Evolutionary conservation across 2,888 invertebrate species (phyloP).

Genomic region (Hypena proboscidalis): DNA sequence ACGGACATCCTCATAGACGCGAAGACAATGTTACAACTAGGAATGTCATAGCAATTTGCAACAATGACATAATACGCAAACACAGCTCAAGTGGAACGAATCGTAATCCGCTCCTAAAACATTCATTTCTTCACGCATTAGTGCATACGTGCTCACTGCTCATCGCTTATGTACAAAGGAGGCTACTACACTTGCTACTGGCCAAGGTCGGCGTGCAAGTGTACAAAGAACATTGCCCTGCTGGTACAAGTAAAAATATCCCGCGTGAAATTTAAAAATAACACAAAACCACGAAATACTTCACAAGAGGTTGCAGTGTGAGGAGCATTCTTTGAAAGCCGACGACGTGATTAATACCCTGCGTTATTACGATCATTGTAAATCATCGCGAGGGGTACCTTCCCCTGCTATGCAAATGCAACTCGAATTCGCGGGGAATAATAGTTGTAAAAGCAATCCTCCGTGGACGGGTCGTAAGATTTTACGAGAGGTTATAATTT

Average conservation of each 20-base stretch:
- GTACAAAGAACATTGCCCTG: slow-evolving; percentile 58
- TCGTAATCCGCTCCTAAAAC: slow-evolving; percentile 36
- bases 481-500: slow-evolving; percentile 23
- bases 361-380: slow-evolving; percentile 46
- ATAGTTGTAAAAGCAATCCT: slow-evolving; percentile 26
- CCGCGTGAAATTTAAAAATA: slow-evolving; percentile 59
- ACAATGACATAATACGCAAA: slow-evolving; percentile 65
- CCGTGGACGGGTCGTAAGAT: slow-evolving; percentile 23
- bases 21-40: slow-evolving; percentile 70
- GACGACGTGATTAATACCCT: slow-evolving; percentile 48
- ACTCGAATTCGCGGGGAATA: slow-evolving; percentile 28
- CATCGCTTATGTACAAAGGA: slow-evolving; percentile 35
- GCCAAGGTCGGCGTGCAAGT: slow-evolving; percentile 61
- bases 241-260: slow-evolving; percentile 55
- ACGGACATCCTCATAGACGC: slow-evolving; percentile 79
- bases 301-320: slow-evolving; percentile 29
- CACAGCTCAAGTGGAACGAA: slow-evolving; percentile 37
- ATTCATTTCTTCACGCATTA: slow-evolving; percentile 37
- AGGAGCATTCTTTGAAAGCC: slow-evolving; percentile 45
- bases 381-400: slow-evolving; percentile 40
- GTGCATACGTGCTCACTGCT: slow-evolving; percentile 32
- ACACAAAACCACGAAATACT: slow-evolving; percentile 47
- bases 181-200: slow-evolving; percentile 35
- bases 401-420: slow-evolving; percentile 44
- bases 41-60: slow-evolving; percentile 72